Base-by-base conservation (phyloP, 2,113 vertebrate genomes). In the Takifugu flavidus region DNA sequence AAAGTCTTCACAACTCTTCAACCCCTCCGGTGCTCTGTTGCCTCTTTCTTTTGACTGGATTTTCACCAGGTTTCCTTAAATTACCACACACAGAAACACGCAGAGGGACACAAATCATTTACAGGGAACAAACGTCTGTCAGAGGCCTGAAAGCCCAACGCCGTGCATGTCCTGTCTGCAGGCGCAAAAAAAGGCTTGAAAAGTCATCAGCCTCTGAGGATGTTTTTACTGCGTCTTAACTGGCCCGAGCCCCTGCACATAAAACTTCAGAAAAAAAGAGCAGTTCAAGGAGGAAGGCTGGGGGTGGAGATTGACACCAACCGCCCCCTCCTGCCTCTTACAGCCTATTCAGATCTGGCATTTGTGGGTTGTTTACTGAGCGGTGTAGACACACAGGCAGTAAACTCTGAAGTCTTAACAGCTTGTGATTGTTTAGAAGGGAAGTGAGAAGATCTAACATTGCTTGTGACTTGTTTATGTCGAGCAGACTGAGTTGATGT, bases 151-250 rank as follows among this genome's bases (percentile, higher is more conserved):
- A 82, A 82, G 64, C 83, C 83, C 77, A 68, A 47, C 29, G 46
- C 61, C 11, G 57, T 43, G 66, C 74, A 73, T 60, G 64, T 85
- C 82, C 79, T 73, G 53, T 80, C 70, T 82, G 68, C 68, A 80
- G 78, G 59, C 60, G 42, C 76, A 59, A 70, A 49, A 47, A 47
- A 53, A 75, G 80, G 78, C 84, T 75, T 88, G 87, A 87, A 87
- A 88, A 90, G 83, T 77, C 82, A 87, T 90, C 86, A 88, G 80
- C 84, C 82, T 88, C 82, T 79, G 75, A 81, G 67, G 77, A 82
- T 75, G 29, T 83, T 88, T 87, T 90, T 86, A 88, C 72, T 70
- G 76, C 83, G 77, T 80, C 75, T 84, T 83, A 79, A 85, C 89
- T 70, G 73, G 83, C 78, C 71, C 52, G 27, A 83, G 78, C 79